Evolutionary conservation across 64 coral and sea anemone species (phyloP).

Genomic region (Montipora efflorescens): DNA sequence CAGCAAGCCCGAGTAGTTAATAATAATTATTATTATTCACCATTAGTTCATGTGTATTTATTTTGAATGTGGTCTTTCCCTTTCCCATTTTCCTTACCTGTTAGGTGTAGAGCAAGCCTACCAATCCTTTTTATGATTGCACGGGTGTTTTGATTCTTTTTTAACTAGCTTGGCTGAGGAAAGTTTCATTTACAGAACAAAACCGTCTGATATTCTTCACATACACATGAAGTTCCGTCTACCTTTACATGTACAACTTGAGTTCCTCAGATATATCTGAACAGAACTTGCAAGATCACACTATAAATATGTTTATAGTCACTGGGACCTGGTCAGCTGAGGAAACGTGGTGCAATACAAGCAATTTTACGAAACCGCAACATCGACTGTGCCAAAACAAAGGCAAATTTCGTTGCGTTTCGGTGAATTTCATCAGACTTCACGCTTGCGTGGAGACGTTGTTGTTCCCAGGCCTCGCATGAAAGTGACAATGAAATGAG

Average conservation of each 20-base stretch:
- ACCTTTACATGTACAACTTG: too few species aligned
- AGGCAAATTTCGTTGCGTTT: not conserved
- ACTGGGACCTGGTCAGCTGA: not conserved
- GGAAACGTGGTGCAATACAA: conserved; percentile 25
- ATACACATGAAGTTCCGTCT: too few species aligned
- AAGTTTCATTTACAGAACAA: not conserved
- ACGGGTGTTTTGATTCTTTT: too few species aligned
- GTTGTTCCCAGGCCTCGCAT: conserved; percentile 22
- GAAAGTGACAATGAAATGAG: not conserved
- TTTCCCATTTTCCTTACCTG: not conserved
- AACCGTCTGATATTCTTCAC: not conserved
- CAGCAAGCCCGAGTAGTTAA: too few species aligned
- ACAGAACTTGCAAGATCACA: not conserved
- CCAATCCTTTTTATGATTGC: not conserved
- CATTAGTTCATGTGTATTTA: too few species aligned
- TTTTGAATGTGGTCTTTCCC: too few species aligned
- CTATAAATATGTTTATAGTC: not conserved
- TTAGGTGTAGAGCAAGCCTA: not conserved
- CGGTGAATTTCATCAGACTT: conserved; percentile 12
- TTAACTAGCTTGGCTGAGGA: not conserved
- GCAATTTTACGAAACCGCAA: not conserved
- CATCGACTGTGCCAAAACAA: not conserved
- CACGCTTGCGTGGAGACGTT: conserved; percentile 18
- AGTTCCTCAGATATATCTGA: not conserved
- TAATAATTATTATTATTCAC: too few species aligned